Evolutionary conservation across 2,888 invertebrate species (phyloP), one percentile per base, ranked within the genome.

Genomic region (Allygus modestus): DNA sequence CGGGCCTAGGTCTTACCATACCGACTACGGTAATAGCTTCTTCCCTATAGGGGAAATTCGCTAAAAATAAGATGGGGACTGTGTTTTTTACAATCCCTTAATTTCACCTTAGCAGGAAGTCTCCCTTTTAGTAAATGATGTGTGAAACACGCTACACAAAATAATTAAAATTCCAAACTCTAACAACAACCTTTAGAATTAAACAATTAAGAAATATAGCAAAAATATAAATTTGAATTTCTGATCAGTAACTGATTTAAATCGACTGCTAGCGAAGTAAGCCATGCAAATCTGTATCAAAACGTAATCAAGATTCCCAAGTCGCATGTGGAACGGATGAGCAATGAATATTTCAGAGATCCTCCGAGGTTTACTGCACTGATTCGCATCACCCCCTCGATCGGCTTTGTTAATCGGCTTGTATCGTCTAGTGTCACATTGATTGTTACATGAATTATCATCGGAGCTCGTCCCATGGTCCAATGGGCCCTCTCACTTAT

Each of bases 381-480:
- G 54, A 46, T 46, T 46, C n/a, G 46, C 46, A 17, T 46, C 54
- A 2, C 51, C n/a, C 17, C 9, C 51, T 51, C 51, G 51, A n/a
- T n/a, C n/a, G 54, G 69, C 69, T 33, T 54, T 54, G 54, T 54
- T 54, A 54, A 54, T 54, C 20, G 54, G 54, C 54, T 54, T 23
- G 23, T 54, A 5, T 9, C 23, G 11, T 54, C 20, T 23, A 54
- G 17, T 12, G 46, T 54, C 23, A 54, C 54, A 54, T 23, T 54
- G 54, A 54, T 54, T 54, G 54, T 54, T 54, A 20, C 54, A 23
- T 54, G 20, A 54, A 54, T 23, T 54, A 54, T 54, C 54, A 1
- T 11, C 54, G 17, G 12, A 46, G 2, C 46, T 46, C 17, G 46
- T 17, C 9, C 46, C 46, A 12, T 15, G 17, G 46, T 37, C 37